Base-by-base conservation (phyloP, 1,140 invertebrate genomes). In the Venustaconcha ellipsiformis region DNA sequence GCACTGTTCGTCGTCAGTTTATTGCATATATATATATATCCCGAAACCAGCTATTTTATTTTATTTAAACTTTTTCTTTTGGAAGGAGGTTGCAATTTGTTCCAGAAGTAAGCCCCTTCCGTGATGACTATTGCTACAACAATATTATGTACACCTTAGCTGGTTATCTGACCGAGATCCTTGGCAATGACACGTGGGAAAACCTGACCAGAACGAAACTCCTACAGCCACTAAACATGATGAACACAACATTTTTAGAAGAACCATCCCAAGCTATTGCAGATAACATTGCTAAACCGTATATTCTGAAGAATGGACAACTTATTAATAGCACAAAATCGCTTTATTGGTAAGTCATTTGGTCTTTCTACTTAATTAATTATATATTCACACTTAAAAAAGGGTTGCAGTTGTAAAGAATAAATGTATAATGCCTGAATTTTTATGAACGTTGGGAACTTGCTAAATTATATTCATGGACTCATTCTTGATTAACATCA, bases 171-270 rank as follows among this genome's bases (percentile, higher is more conserved):
- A 30, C 77, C 0, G 74, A 78, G 23, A 71, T 37, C 18, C 76
- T 86, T 23, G 83, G 80, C 17, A 74, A 70, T 8, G 80, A 80
- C 26, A 64, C 80, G 2, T 84, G 79, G 77, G 72, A 83, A 56
- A 78, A 79, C 13, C 78, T 84, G 23, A 18, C 83, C 18, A 74
- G 65, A 59, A 59, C 72, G 6, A 71, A 80, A 60, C 57, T 86
- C 0, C 71, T 86, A 14, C 14, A 78, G 1, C 83, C 78, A 4
- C 37, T 84, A 13, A 75, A 78, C 11, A 84, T 84, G 80, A 73
- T 68, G 17, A 62, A 57, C 56, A 77, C 79, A 17, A 70, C 58
- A 37, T 80, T 83, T 30, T n/a, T 84, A 13, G 63, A 76, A 48
- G 37, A 57, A n/a, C 60, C 74, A 18, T 14, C 4, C 18, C 55